phyloP scores from a whole-genome alignment of 2,113 vertebrate genomes.

The Festucalex cinctus region DNA sequence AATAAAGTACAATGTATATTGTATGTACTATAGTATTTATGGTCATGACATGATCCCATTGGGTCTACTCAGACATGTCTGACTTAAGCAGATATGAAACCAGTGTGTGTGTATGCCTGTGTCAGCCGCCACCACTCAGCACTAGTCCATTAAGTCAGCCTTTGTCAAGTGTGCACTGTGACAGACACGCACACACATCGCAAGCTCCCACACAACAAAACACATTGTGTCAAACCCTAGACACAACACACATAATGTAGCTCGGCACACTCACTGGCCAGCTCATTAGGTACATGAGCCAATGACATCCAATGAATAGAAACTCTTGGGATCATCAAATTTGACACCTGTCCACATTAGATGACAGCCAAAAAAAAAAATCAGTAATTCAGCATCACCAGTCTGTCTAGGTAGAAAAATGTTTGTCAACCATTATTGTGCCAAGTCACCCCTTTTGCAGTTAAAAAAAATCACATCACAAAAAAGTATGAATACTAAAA shows the following conservation, averaged over 20 bases:
- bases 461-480: too few relatives aligned
- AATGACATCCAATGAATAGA: too few relatives aligned
- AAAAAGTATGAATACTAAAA: too few relatives aligned
- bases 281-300: too few relatives aligned
- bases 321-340: too few relatives aligned
- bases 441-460: too few relatives aligned
- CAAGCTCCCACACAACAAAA: conserved; percentile 12
- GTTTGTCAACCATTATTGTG: too few relatives aligned
- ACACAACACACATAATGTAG: background rate
- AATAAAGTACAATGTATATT: background rate
- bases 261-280: background rate
- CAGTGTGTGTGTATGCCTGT: background rate
- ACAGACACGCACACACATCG: background rate
- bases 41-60: background rate
- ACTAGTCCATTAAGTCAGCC: conserved; percentile 1
- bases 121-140: background rate
- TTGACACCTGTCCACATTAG: too few relatives aligned
- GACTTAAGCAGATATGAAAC: background rate
- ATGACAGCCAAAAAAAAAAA: too few relatives aligned
- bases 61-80: background rate
- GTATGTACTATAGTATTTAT: background rate
- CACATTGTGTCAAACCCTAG: background rate
- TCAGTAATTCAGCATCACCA: too few relatives aligned
- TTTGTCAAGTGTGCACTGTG: background rate
- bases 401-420: too few relatives aligned